phyloP scores from a whole-genome alignment of 2,888 invertebrate species.

The Drosophila prolongata region DNA sequence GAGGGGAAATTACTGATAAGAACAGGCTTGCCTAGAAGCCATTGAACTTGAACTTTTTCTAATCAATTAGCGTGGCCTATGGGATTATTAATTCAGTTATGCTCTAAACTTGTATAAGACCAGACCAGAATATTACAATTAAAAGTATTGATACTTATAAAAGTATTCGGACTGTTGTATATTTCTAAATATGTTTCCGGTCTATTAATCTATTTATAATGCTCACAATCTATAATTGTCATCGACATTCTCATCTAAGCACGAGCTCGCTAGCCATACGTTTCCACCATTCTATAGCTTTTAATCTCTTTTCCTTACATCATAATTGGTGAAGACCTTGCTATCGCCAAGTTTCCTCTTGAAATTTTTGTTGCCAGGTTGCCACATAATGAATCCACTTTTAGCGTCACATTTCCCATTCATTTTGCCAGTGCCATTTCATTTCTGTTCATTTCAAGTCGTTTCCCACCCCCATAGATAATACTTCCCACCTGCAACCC shows the following conservation, averaged over 20 bases:
- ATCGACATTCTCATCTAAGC: background rate
- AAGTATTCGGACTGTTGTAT: background rate
- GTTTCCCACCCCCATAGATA: slow-evolving; percentile 5
- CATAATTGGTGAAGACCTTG: slow-evolving; percentile 24
- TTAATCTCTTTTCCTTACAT: slow-evolving; percentile 29
- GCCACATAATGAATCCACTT: slow-evolving; percentile 11
- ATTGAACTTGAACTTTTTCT: slow-evolving; percentile 34
- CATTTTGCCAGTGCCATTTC: slow-evolving; percentile 37
- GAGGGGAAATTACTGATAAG: slow-evolving; percentile 1
- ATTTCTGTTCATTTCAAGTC: slow-evolving; percentile 24
- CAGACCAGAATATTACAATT: too few relatives aligned
- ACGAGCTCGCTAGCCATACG: background rate
- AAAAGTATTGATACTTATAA: too few relatives aligned
- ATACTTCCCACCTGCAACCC: slow-evolving; percentile 1
- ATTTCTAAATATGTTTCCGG: background rate
- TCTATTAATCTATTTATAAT: slow-evolving; percentile 1
- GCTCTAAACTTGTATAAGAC: background rate
- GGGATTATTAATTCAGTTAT: background rate
- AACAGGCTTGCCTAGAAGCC: slow-evolving; percentile 7
- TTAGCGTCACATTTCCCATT: slow-evolving; percentile 52
- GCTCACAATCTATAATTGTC: too few relatives aligned
- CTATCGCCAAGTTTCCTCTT: slow-evolving; percentile 4
- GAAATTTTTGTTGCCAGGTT: slow-evolving; percentile 44
- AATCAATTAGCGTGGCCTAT: background rate
- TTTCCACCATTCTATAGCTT: background rate